Conservation (phyloP, 2,113 vertebrate genomes). For the Opisthocomus hoazin region DNA sequence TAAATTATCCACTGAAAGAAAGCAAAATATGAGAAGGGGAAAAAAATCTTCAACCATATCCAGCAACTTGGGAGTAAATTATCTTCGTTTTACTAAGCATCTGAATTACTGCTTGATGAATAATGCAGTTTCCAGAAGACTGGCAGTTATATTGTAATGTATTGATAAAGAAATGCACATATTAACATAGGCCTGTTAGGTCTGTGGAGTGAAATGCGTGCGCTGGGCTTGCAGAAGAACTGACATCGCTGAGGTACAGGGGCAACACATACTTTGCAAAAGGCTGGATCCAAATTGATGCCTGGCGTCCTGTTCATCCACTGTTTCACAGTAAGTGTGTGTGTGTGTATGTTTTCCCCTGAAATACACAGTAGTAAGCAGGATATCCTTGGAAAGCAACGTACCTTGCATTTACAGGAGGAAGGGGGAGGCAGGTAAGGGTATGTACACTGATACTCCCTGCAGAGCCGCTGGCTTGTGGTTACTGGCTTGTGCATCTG, state of each 20-base stretch:
- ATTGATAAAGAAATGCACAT: background rate
- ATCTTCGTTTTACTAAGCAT: background rate
- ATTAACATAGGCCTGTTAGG: background rate
- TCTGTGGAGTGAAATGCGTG: background rate
- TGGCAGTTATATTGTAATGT: background rate
- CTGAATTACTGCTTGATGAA: background rate
- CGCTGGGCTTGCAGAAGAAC: background rate
- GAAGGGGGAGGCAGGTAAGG: background rate
- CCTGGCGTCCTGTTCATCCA: rapidly evolving
- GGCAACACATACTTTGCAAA: background rate
- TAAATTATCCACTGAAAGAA: background rate
- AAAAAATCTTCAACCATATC: background rate
- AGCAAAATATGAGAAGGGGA: background rate
- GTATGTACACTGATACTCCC: background rate
- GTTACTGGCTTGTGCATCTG: background rate
- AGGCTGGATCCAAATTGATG: background rate
- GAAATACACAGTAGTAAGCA: background rate
- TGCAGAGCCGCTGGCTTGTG: background rate
- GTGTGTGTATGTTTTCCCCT: background rate
- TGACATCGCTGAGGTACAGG: background rate
- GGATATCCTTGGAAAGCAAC: background rate
- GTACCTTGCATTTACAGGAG: background rate
- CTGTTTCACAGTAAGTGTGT: background rate
- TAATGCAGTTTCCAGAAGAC: background rate
- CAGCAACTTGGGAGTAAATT: background rate